phyloP scores from a whole-genome alignment of 2,113 vertebrate genomes.

The Etia nguti region DNA sequence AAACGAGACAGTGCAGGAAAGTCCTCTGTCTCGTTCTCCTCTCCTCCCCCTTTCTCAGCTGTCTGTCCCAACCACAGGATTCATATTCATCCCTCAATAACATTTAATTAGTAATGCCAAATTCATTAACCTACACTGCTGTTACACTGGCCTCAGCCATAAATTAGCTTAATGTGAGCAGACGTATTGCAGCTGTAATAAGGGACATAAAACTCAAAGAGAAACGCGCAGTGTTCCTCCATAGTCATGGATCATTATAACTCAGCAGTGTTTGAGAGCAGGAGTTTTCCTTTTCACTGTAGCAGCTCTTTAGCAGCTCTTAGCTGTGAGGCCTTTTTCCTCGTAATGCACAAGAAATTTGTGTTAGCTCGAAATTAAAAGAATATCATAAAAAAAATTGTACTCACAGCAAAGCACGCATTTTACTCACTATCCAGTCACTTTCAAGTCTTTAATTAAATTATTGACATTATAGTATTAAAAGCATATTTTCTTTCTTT shows the following conservation, averaged over 20 bases:
- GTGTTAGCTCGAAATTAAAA: not conserved
- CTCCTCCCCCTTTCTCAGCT: not conserved
- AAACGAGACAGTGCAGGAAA: conserved; percentile 9
- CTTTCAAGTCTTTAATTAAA: not conserved
- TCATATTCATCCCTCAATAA: conserved; percentile 96
- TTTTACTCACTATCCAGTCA: not conserved
- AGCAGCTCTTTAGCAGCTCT: conserved; percentile 21
- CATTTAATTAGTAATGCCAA: conserved; percentile 98
- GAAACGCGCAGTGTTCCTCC: conserved; percentile 59
- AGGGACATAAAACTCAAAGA: conserved; percentile 75
- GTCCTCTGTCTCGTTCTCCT: conserved; percentile 37
- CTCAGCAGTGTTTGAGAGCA: conserved; percentile 43
- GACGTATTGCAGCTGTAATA: conserved; percentile 77
- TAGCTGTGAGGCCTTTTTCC: conserved; percentile 1
- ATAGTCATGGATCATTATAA: conserved; percentile 66
- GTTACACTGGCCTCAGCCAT: conserved; percentile 69
- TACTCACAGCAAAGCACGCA: not conserved
- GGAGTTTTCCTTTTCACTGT: conserved; percentile 5
- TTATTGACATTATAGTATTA: not conserved
- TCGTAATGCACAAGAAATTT: not conserved
- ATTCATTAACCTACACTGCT: conserved; percentile 91
- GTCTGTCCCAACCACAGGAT: conserved; percentile 78
- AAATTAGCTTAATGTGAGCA: conserved; percentile 78
- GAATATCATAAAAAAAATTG: conserved; percentile 1
- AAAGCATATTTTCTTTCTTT: not conserved